A percentile compares a stretch with the other conserved stretches of the same genome.
These are phyloP conservation scores for Heliconius hermathena DNA, from an alignment of 1,140 invertebrate species.

Conservation along the genomic window DNA sequence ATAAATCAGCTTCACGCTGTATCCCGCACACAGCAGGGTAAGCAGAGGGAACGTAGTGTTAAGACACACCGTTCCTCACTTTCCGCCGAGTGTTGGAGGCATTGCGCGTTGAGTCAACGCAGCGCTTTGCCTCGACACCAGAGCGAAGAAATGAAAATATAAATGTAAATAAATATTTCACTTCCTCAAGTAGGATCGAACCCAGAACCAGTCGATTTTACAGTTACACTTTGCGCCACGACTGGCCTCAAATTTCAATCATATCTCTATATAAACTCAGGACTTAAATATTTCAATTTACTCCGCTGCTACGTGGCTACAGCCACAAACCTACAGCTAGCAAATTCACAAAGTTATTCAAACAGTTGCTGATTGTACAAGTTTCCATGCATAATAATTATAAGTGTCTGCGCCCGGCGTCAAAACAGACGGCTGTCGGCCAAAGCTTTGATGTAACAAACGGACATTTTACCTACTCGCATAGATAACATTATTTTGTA, in stretches of 20 bases:
- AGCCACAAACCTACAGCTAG: background rate
- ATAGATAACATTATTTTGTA: constrained; percentile 20
- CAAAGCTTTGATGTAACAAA: constrained; percentile 36
- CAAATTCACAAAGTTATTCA: constrained; percentile 19
- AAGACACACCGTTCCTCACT: too few species aligned
- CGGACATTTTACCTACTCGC: constrained; percentile 23
- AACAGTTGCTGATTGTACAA: constrained; percentile 29
- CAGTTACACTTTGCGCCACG: too few species aligned
- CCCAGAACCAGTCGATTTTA: too few species aligned
- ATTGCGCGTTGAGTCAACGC: too few species aligned
- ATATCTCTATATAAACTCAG: background rate
- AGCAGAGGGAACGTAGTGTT: too few species aligned
- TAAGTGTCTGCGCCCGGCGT: constrained; percentile 30
- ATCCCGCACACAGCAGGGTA: too few species aligned
- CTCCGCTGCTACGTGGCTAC: background rate
- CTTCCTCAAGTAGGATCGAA: too few species aligned
- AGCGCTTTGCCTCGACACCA: too few species aligned
- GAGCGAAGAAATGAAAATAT: too few species aligned
- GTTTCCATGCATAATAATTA: constrained; percentile 35
- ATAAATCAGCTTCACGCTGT: too few species aligned
- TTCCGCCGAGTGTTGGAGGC: too few species aligned
- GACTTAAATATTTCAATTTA: constrained; percentile 4
- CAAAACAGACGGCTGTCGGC: constrained; percentile 32
- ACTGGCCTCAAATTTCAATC: background rate
- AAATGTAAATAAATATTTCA: too few species aligned